Evolutionary conservation across 2,888 invertebrate species (phyloP), one percentile per base, ranked within the genome.

Genomic region (Cantharis flavilabris): DNA sequence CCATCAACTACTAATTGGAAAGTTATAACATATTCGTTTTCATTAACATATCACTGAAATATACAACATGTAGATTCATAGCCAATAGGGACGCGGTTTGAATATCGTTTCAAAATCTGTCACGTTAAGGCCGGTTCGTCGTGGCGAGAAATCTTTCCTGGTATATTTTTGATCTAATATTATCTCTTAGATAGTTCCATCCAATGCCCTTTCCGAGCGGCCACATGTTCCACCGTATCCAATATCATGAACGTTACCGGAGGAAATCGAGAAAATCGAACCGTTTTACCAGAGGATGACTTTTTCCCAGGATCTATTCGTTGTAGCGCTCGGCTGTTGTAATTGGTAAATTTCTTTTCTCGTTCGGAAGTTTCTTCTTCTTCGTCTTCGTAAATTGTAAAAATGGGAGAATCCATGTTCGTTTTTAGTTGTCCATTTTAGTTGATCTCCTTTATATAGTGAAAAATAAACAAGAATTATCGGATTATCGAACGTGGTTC

Each of bases 21-120:
- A 77, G 71, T 77, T 77, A 63, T 71, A 73, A 65, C 49, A n/a
- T 28, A 76, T 62, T 65, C 72, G 78, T 76, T 75, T 67, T 72
- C 77, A 79, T 78, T 79, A 78, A 77, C 76, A 78, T 79, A 79
- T 76, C 80, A 76, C 79, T 81, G 26, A 81, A 82, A 83, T 82
- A 82, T 82, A 82, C 80, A 82, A 82, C 80, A 82, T 81, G 80
- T 73, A 74, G 76, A 76, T 69, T 72, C 71, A 79, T 81, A 81
- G n/a, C 49, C 49, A 49, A 49, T 49, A 2, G 49, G 49, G 49
- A 49, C 49, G 9, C n/a, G 49, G n/a, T 49, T n/a, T 49, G n/a
- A 49, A 49, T 49, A 7, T n/a, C n/a, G n/a, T 49, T 49, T 49
- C 7, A 49, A 49, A 49, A n/a, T 49, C n/a, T 49, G 7, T 49